These are phyloP conservation scores for Carlito syrichta DNA, from an alignment of 2,113 vertebrate species.

Conservation along the genomic window DNA sequence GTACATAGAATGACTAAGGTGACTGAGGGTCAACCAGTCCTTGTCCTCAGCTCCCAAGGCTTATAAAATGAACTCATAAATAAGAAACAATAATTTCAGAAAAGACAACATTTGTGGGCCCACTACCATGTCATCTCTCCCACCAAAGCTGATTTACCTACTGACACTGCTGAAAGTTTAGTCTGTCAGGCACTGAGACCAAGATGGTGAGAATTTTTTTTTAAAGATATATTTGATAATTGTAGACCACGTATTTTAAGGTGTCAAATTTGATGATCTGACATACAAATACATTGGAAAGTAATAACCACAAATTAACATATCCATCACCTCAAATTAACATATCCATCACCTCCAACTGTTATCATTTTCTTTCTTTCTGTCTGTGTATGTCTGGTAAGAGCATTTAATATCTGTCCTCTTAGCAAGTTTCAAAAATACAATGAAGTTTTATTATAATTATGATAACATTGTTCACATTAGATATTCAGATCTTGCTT, in stretches of 20 bases:
- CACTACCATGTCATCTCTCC: neutral
- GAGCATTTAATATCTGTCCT: too few species aligned
- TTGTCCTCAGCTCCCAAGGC: neutral
- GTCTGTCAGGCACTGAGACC: neutral
- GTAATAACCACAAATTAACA: neutral
- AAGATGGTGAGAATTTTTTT: too few species aligned
- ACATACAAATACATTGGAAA: neutral
- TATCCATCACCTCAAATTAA: neutral
- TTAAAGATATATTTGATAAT: neutral
- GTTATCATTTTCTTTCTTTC: neutral
- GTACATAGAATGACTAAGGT: neutral
- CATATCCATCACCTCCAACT: too few species aligned
- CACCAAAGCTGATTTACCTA: neutral
- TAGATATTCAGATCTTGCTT: neutral
- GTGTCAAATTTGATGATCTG: neutral
- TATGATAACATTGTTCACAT: neutral
- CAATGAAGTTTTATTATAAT: too few species aligned
- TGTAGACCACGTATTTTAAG: neutral
- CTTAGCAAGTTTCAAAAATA: too few species aligned
- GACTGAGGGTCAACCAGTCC: neutral
- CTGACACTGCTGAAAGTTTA: neutral
- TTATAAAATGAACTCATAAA: too few species aligned
- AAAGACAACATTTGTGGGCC: neutral
- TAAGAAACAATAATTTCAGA: neutral
- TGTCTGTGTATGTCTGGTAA: too few species aligned